phyloP scores from a whole-genome alignment of 2,113 vertebrate genomes.

The Pelmatolapia mariae region DNA sequence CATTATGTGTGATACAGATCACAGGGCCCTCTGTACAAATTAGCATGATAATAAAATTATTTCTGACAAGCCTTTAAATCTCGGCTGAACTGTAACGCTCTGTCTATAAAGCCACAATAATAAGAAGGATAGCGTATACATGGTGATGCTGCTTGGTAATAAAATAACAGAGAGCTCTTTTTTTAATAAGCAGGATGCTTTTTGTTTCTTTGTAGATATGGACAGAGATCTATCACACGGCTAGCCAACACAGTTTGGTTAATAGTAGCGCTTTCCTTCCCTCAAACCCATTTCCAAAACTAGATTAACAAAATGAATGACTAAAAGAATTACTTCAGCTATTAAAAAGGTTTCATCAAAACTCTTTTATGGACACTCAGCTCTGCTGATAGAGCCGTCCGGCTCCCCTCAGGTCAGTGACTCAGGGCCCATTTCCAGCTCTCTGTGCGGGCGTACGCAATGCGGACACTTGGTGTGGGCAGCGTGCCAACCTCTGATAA shows the following conservation, averaged over 20 bases:
- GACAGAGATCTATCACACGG: accelerated
- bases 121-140: neutral
- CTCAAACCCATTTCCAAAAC: neutral
- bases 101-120: neutral
- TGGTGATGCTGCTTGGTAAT: neutral
- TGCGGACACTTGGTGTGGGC: slow-evolving; percentile 58
- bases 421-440: slow-evolving; percentile 43
- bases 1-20: neutral
- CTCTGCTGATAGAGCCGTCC: slow-evolving; percentile 46
- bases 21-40: neutral
- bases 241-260: neutral
- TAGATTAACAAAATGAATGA: neutral
- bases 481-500: slow-evolving; percentile 26
- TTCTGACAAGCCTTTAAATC: neutral
- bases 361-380: slow-evolving; percentile 28
- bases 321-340: slow-evolving; percentile 10
- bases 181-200: neutral
- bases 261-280: neutral
- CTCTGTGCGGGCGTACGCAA: slow-evolving; percentile 36
- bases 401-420: slow-evolving; percentile 33
- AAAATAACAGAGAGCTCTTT: neutral
- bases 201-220: neutral
- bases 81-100: accelerated
- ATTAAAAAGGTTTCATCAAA: slow-evolving; percentile 42
- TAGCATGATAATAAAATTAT: neutral